A percentile compares a stretch with the other conserved stretches of the same genome.
These are phyloP conservation scores for Mesitornis unicolor DNA, from an alignment of 2,113 vertebrate species.

Conservation along the genomic window DNA sequence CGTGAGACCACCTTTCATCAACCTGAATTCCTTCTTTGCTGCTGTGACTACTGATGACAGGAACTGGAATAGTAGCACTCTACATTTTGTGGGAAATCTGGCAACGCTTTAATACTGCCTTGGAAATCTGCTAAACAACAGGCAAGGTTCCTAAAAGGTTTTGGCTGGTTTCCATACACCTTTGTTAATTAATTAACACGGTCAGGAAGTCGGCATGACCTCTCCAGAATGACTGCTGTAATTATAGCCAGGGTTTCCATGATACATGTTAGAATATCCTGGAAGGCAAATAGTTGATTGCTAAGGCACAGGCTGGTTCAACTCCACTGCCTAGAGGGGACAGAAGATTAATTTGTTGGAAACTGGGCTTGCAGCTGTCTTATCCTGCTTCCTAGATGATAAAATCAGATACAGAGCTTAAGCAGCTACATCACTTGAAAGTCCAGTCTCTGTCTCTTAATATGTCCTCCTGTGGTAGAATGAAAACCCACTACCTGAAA, in stretches of 20 bases:
- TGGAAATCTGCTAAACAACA: constrained; percentile 1
- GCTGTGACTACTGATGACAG: neutral
- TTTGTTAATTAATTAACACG: constrained; percentile 20
- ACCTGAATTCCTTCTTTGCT: neutral
- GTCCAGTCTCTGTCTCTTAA: neutral
- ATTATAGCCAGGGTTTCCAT: neutral
- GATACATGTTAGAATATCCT: neutral
- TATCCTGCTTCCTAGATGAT: neutral
- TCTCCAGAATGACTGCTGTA: neutral
- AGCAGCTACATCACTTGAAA: neutral
- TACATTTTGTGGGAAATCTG: neutral
- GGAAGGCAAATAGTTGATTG: neutral
- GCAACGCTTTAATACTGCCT: neutral
- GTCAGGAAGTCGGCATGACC: neutral
- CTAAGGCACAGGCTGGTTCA: neutral
- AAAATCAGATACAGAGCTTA: neutral
- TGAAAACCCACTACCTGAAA: neutral
- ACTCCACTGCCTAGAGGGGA: neutral
- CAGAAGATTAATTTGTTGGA: neutral
- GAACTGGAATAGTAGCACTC: neutral
- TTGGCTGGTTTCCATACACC: neutral
- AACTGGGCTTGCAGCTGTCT: neutral
- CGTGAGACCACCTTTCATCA: neutral
- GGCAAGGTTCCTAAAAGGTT: neutral
- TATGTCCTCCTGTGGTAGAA: neutral